Evolutionary conservation across 92 coral and sea anemone species (phyloP).

Genomic region (Epizoanthus scotinus): DNA sequence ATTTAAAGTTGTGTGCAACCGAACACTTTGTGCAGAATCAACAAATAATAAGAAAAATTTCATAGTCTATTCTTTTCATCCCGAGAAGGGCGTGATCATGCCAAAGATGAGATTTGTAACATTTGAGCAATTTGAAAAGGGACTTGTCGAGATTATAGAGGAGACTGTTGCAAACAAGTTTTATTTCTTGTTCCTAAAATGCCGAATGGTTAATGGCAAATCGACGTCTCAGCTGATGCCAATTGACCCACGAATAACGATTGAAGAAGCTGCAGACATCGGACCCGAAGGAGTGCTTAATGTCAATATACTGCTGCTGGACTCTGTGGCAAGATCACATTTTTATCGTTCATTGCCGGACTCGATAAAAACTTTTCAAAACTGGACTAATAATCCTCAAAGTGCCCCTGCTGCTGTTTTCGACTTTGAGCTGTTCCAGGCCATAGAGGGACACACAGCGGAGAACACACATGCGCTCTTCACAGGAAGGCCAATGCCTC

Average conservation of each 20-base stretch:
- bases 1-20: slow-evolving; percentile 21
- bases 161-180: slow-evolving; percentile 46
- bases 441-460: slow-evolving; percentile 88
- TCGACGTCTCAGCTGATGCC: slow-evolving; percentile 60
- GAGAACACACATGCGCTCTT: slow-evolving; percentile 83
- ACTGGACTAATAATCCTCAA: slow-evolving; percentile 33
- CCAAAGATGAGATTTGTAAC: slow-evolving; percentile 28
- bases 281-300: slow-evolving; percentile 56
- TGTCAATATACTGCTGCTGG: slow-evolving; percentile 78
- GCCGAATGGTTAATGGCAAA: slow-evolving; percentile 24
- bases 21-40: slow-evolving; percentile 21
- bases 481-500: slow-evolving; percentile 76
- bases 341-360: slow-evolving; percentile 92
- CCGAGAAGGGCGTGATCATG: slow-evolving; percentile 50
- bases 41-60: slow-evolving; percentile 1
- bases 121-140: slow-evolving; percentile 46
- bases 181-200: slow-evolving; percentile 65
- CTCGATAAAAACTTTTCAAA: slow-evolving; percentile 65
- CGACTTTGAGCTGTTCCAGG: slow-evolving; percentile 88
- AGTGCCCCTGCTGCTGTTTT: slow-evolving; percentile 59
- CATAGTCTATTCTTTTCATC: slow-evolving; percentile 45
- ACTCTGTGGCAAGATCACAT: slow-evolving; percentile 88
- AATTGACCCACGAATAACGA: slow-evolving; percentile 52
- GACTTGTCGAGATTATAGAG: slow-evolving; percentile 50
- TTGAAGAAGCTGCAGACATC: slow-evolving; percentile 24